These are phyloP conservation scores for Podabrus alpinus DNA, from an alignment of 2,888 invertebrate species.

Conservation along the genomic window DNA sequence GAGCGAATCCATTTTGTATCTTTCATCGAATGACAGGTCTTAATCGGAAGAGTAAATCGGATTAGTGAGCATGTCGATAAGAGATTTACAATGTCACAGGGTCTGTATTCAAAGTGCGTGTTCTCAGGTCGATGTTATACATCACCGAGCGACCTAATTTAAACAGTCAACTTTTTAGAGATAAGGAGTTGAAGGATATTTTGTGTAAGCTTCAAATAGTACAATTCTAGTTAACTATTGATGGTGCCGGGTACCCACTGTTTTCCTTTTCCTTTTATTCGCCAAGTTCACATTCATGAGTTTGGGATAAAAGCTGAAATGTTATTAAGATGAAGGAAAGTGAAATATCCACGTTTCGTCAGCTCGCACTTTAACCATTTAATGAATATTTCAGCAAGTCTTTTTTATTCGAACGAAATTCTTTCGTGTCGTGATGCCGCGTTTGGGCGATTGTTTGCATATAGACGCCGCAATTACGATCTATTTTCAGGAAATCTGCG, in stretches of 20 bases:
- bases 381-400: slow-evolving; percentile 31
- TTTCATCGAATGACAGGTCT: slow-evolving; percentile 16
- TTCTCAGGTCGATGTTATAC: slow-evolving; percentile 13
- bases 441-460: slow-evolving; percentile 35
- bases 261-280: slow-evolving; percentile 7
- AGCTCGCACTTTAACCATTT: slow-evolving; percentile 26
- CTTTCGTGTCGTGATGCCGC: slow-evolving; percentile 33
- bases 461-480: slow-evolving; percentile 35
- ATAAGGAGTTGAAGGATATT: slow-evolving; percentile 8
- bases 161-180: slow-evolving; percentile 10
- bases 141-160: slow-evolving; percentile 15
- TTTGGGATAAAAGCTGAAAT: slow-evolving; percentile 23
- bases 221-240: slow-evolving; percentile 21
- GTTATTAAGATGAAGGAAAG: slow-evolving; percentile 28
- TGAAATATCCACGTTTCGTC: slow-evolving; percentile 26
- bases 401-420: slow-evolving; percentile 25
- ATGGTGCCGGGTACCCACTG: slow-evolving; percentile 5
- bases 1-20: slow-evolving; percentile 13
- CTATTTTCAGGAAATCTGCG: slow-evolving; percentile 8
- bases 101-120: slow-evolving; percentile 21
- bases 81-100: slow-evolving; percentile 13
- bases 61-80: slow-evolving; percentile 17
- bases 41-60: slow-evolving; percentile 18
- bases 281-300: slow-evolving; percentile 20
- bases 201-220: slow-evolving; percentile 3